phyloP scores from a whole-genome alignment of 2,797 vertebrate species.

The Carcharodon carcharias region DNA sequence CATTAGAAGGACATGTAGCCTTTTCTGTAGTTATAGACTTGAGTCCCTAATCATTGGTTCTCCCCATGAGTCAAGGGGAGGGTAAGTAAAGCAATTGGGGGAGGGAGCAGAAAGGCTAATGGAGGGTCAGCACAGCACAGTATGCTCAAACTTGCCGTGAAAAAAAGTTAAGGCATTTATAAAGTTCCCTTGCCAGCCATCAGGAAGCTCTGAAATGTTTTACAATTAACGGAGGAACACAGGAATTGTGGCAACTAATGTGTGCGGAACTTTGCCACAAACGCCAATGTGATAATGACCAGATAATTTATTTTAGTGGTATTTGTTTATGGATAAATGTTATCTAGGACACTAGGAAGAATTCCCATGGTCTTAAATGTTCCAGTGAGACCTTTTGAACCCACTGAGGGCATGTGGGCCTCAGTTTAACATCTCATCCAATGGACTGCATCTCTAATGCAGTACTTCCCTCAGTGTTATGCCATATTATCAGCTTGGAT shows the following conservation, averaged over 20 bases:
- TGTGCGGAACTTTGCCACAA: not conserved
- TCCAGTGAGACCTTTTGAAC: no score
- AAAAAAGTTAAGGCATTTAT: not conserved
- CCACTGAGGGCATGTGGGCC: no score
- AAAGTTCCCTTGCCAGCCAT: not conserved
- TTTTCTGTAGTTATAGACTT: no score
- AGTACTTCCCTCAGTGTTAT: not conserved
- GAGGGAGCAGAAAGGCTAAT: not conserved
- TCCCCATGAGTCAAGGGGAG: not conserved
- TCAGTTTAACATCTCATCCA: not conserved
- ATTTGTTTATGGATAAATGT: not conserved
- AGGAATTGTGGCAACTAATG: no score
- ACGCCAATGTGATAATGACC: not conserved
- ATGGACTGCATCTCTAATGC: not conserved
- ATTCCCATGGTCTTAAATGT: not conserved
- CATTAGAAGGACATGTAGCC: not conserved
- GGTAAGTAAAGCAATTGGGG: not conserved
- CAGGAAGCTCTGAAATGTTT: not conserved
- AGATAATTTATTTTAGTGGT: not conserved
- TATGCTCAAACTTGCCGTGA: not conserved
- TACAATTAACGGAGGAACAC: not conserved
- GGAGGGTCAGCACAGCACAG: no score
- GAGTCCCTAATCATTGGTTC: not conserved
- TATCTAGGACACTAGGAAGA: not conserved
- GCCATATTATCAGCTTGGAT: not conserved